Conservation (phyloP, 2,113 vertebrate species). For the Herpetotheres cachinnans region DNA sequence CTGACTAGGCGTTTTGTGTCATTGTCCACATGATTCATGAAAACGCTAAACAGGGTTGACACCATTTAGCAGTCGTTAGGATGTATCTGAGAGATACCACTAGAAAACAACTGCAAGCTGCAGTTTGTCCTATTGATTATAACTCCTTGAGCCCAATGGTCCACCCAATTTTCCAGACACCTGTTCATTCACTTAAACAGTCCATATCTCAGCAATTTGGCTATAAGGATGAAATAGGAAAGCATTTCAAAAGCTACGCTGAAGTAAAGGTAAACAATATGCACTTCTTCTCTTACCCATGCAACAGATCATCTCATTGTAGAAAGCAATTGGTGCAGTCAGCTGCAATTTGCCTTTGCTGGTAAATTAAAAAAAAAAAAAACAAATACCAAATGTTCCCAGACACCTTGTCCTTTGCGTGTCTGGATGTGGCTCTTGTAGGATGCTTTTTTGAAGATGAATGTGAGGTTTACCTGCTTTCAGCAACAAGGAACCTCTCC, state of each 20-base stretch:
- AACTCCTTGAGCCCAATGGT: not conserved
- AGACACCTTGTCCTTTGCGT: not conserved
- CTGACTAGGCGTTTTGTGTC: not conserved
- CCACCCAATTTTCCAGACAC: not conserved
- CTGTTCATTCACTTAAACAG: not conserved
- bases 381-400: not conserved
- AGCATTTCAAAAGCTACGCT: not conserved
- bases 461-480: not conserved
- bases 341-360: not conserved
- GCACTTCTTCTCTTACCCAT: not conserved
- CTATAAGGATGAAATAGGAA: not conserved
- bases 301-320: not conserved
- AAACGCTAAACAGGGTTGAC: not conserved
- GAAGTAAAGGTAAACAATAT: not conserved
- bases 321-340: not conserved
- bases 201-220: not conserved
- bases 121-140: not conserved
- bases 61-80: not conserved
- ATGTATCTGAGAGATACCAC: not conserved
- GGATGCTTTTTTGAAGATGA: not conserved
- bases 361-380: no score
- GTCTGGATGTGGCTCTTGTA: not conserved
- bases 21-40: not conserved
- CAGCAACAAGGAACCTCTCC: not conserved
- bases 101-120: not conserved